phyloP scores from a whole-genome alignment of 2,888 invertebrate species.

The Andrena bucephala region DNA sequence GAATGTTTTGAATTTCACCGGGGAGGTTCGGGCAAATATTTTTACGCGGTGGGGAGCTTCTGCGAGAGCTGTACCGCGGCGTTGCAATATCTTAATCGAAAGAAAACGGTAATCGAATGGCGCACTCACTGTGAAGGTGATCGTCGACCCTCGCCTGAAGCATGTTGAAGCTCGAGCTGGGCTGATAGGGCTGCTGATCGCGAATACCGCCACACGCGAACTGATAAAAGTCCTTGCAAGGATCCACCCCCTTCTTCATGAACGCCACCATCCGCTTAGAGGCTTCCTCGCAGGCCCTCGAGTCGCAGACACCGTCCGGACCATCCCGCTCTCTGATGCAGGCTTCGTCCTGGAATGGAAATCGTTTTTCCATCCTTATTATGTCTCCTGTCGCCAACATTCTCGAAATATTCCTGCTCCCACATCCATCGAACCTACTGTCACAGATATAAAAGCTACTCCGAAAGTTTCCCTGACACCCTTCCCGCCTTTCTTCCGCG shows the following conservation, averaged over 20 bases:
- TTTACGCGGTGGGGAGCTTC: not conserved
- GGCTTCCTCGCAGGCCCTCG: slow-evolving; percentile 82
- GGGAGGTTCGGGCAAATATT: slow-evolving; percentile 18
- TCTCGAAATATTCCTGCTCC: not conserved
- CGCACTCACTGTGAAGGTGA: slow-evolving; percentile 84
- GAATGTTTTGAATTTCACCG: not conserved
- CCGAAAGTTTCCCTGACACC: not conserved
- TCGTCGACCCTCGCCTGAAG: slow-evolving; percentile 83
- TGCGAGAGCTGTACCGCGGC: not conserved
- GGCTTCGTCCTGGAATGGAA: slow-evolving; percentile 81
- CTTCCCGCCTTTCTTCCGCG: not conserved
- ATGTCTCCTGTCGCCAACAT: not conserved
- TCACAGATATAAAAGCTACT: not conserved
- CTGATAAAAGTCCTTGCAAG: slow-evolving; percentile 85
- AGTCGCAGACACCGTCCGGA: slow-evolving; percentile 80
- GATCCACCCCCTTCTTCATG: slow-evolving; percentile 83
- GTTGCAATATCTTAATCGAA: slow-evolving; percentile 7
- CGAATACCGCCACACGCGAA: slow-evolving; percentile 84
- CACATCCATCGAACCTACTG: not conserved
- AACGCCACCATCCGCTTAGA: slow-evolving; percentile 82
- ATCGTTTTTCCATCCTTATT: slow-evolving; percentile 1
- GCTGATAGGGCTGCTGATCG: slow-evolving; percentile 77
- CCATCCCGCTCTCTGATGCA: slow-evolving; percentile 82
- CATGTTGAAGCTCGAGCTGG: slow-evolving; percentile 82
- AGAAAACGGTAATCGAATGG: slow-evolving; percentile 38